A percentile compares a stretch with the other conserved stretches of the same genome.
Conservation (phyloP, 2,113 vertebrate genomes). For the Nicator chloris region DNA sequence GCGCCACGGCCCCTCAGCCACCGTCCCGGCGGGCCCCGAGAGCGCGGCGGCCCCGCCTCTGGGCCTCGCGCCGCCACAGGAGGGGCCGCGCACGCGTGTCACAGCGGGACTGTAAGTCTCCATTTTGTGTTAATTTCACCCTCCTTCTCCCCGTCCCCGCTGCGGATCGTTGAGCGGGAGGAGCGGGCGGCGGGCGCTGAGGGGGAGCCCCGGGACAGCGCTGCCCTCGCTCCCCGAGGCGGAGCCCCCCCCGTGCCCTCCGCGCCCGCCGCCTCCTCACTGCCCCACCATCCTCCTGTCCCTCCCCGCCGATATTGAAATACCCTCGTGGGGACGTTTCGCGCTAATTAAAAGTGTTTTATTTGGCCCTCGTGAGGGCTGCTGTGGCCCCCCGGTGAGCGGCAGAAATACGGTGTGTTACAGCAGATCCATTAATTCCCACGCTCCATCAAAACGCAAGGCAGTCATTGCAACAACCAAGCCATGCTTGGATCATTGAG, state of each 20-base stretch:
- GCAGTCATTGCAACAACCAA: fast-evolving
- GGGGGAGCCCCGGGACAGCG: fast-evolving
- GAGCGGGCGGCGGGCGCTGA: fast-evolving
- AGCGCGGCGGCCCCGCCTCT: fast-evolving
- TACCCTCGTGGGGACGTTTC: fast-evolving
- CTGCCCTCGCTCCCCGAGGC: background rate
- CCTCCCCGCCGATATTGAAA: fast-evolving
- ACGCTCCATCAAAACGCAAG: fast-evolving
- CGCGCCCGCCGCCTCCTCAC: background rate
- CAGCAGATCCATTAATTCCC: fast-evolving
- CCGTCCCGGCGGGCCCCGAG: fast-evolving
- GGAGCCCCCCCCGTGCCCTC: fast-evolving
- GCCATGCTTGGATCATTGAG: fast-evolving
- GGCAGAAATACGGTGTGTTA: background rate
- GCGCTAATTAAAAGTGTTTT: fast-evolving
- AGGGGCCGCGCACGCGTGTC: background rate
- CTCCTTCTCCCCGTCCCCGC: fast-evolving
- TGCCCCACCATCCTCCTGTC: fast-evolving
- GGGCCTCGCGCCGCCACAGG: background rate
- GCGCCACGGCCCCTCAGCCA: fast-evolving
- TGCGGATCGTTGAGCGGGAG: fast-evolving
- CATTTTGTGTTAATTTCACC: background rate
- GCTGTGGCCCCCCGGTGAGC: background rate
- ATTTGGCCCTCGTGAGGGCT: background rate
- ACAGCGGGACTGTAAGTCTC: slow-evolving; percentile 22